Base-by-base conservation (phyloP, 1,140 invertebrate species). In the Aphelinus certus region DNA sequence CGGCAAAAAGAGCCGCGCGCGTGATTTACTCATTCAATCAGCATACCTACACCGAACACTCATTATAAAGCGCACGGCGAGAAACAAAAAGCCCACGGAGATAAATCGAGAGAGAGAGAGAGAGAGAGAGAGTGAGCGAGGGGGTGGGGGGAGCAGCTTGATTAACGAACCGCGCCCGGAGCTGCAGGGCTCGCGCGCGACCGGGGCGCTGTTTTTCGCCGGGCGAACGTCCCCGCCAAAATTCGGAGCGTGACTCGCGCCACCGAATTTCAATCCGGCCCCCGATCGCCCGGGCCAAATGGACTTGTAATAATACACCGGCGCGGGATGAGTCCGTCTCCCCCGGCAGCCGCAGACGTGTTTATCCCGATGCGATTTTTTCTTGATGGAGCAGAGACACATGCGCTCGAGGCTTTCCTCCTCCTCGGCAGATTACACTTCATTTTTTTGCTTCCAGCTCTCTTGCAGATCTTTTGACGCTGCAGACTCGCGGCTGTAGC, bases 21-120 rank as follows among this genome's bases (percentile, higher is more conserved):
- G 66, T 74, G 65, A 68, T 74, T 74, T 74, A 74, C 65, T 63
- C 72, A 74, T 74, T 74, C 72, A 74, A 74, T 74, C 72, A 74
- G 56, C 72, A 74, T 74, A 74, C 66, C 65, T 74, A 74, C 65
- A 69, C 65, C 72, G 63, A 69, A 69, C 43, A 74, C 58, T 74
- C 72, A 74, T 74, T 74, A 74, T 67, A 67, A 67, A 51, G 26
- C 9, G 63, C 49, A 51, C 3, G 5, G 57, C 57, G 57, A 60
- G 57, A 60, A 26, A 60, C 57, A 60, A 60, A 60, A 60, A 7
- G 57, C 7, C 26, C 7, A 60, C 7, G 57, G 3, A 53, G 9
- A 53, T 4, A 53, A 53, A 53, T 6, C 51, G 26, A 10, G 7
- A 2, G 10, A 42, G n/a, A 46, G 7, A 51, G 10, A 48, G 45